A percentile compares a stretch with the other conserved stretches of the same genome.
These are phyloP conservation scores for Todus mexicanus DNA, from an alignment of 2,797 vertebrate species.

Conservation along the genomic window DNA sequence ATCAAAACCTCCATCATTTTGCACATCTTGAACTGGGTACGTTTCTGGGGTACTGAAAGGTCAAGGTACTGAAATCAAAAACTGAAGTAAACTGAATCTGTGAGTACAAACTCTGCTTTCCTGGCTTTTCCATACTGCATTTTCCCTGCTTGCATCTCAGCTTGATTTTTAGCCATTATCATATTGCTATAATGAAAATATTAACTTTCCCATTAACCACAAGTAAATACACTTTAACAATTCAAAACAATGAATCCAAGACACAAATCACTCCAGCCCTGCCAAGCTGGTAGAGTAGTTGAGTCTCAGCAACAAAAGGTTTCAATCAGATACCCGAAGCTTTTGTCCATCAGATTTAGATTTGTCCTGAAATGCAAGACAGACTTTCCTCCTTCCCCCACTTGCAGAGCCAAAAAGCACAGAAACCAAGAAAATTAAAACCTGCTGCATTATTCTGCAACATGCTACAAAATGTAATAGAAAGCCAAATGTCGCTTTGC, in stretches of 20 bases:
- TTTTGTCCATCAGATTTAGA: conserved; percentile 49
- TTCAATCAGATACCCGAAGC: conserved; percentile 41
- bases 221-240: background rate
- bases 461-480: conserved; percentile 24
- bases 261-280: background rate
- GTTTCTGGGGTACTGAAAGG: background rate
- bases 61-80: background rate
- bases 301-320: conserved; percentile 32
- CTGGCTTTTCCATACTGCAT: background rate
- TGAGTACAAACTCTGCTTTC: background rate
- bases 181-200: background rate
- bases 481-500: conserved; percentile 31
- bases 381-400: conserved; percentile 11
- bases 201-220: background rate
- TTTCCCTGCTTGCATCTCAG: background rate
- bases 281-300: background rate
- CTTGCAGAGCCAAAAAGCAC: conserved; percentile 15
- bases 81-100: background rate
- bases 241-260: background rate
- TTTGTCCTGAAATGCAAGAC: conserved; percentile 58
- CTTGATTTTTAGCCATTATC: background rate
- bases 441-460: conserved; percentile 51
- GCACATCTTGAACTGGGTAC: background rate
- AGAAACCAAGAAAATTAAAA: conserved; percentile 58
- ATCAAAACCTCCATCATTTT: background rate